These are phyloP conservation scores for Orthonevra nobilis DNA, from an alignment of 2,888 invertebrate genomes.

Conservation along the genomic window DNA sequence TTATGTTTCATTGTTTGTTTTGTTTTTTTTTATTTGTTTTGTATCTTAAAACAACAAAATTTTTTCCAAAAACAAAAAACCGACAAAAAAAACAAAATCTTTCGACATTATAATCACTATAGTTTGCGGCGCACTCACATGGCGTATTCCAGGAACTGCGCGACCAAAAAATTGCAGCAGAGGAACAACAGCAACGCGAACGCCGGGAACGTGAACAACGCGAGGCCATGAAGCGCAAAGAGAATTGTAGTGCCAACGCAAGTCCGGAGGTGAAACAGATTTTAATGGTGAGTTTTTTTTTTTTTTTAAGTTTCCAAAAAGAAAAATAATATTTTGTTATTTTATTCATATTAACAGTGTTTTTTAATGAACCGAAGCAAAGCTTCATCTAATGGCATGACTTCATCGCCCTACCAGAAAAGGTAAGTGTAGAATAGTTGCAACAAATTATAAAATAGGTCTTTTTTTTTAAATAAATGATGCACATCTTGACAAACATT, in stretches of 20 bases:
- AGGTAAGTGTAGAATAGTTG: too few species aligned
- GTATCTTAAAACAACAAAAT: constrained; percentile 27
- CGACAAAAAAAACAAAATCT: constrained; percentile 68
- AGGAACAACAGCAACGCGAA: constrained; percentile 88
- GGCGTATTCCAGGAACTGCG: constrained; percentile 87
- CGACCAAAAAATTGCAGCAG: constrained; percentile 91
- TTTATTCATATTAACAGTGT: constrained; percentile 82
- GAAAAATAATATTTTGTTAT: constrained; percentile 4
- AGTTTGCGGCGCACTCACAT: constrained; percentile 81
- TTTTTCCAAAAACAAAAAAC: constrained; percentile 67
- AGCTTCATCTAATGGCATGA: constrained; percentile 86
- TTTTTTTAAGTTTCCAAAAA: too few species aligned
- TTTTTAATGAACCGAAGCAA: constrained; percentile 90
- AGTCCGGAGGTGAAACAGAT: constrained; percentile 98
- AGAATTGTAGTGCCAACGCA: constrained; percentile 97
- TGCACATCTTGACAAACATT: too few species aligned
- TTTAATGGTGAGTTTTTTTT: constrained; percentile 88
- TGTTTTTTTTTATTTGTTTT: constrained; percentile 36
- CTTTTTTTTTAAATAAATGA: too few species aligned
- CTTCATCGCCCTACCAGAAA: constrained; percentile 87
- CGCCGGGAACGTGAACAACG: constrained; percentile 90
- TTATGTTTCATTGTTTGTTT: constrained; percentile 47
- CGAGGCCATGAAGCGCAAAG: constrained; percentile 95
- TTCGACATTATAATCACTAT: constrained; percentile 77
- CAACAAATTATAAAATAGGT: too few species aligned